Evolutionary conservation across 1,140 invertebrate species (phyloP).

Genomic region (Hyposmocoma kahamanoa): DNA sequence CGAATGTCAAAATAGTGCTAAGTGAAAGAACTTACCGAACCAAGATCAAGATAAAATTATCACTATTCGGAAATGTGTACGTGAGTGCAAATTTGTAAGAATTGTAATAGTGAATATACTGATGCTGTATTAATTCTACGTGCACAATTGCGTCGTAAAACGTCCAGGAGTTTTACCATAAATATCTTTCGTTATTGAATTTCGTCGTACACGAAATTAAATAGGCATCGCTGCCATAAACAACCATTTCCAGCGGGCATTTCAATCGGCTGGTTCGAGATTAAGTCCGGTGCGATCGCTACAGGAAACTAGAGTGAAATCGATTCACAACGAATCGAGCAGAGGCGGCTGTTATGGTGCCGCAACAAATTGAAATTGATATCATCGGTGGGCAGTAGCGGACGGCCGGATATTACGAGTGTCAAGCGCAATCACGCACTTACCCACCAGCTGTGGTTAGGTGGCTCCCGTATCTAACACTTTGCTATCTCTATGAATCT

Average conservation of each 20-base stretch:
- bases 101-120: no score
- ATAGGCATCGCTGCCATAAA: slow-evolving; percentile 32
- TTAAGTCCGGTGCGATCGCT: slow-evolving; percentile 54
- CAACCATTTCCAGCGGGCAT: slow-evolving; percentile 24
- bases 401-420: slow-evolving; percentile 64
- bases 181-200: no score
- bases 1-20: no score
- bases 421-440: slow-evolving; percentile 63
- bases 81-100: no score
- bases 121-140: no score
- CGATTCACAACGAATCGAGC: slow-evolving; percentile 56
- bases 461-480: slow-evolving; percentile 25
- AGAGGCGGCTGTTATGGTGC: slow-evolving; percentile 50
- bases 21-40: no score
- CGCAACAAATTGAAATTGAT: slow-evolving; percentile 72
- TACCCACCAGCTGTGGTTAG: slow-evolving; percentile 10
- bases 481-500: slow-evolving; percentile 23
- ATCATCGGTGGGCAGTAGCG: slow-evolving; percentile 55
- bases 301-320: slow-evolving; percentile 65
- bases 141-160: no score
- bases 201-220: slow-evolving; percentile 24
- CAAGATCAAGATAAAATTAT: no score
- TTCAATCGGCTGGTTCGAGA: slow-evolving; percentile 49
- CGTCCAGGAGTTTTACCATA: no score
- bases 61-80: no score